Conservation (phyloP, 2,888 invertebrate species). For the Dichetophora obliterata region DNA sequence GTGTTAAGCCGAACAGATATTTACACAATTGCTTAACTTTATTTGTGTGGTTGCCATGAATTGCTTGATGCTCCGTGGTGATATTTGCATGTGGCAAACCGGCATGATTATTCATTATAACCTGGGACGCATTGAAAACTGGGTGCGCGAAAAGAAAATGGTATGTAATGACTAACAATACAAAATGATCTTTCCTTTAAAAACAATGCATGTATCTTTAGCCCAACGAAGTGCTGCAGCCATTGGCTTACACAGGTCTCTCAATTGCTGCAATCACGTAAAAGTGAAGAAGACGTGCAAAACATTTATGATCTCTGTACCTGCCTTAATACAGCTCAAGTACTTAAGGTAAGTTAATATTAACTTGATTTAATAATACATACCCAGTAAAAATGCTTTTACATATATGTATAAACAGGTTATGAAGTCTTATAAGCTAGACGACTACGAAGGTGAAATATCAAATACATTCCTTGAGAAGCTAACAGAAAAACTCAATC, state of each 20-base stretch:
- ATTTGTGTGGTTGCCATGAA: slow-evolving; percentile 95
- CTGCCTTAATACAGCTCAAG: slow-evolving; percentile 89
- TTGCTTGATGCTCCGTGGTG: slow-evolving; percentile 92
- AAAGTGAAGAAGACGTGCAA: slow-evolving; percentile 92
- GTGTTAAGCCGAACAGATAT: slow-evolving; percentile 85
- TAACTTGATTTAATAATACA: background rate
- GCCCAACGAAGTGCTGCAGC: slow-evolving; percentile 79
- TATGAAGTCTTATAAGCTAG: slow-evolving; percentile 68
- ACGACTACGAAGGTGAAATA: slow-evolving; percentile 68
- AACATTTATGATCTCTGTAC: slow-evolving; percentile 95
- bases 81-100: slow-evolving; percentile 97
- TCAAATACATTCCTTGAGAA: slow-evolving; percentile 67
- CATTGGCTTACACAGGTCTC: slow-evolving; percentile 94
- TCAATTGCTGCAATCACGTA: slow-evolving; percentile 93
- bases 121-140: slow-evolving; percentile 92
- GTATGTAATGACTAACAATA: slow-evolving; percentile 48
- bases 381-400: background rate
- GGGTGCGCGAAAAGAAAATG: slow-evolving; percentile 85
- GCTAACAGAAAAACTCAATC: slow-evolving; percentile 63
- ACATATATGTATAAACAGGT: slow-evolving; percentile 50
- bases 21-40: slow-evolving; percentile 92
- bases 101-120: slow-evolving; percentile 97
- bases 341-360: slow-evolving; percentile 76
- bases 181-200: background rate
- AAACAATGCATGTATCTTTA: slow-evolving; percentile 53